Evolutionary conservation across 2,888 invertebrate genomes (phyloP).

Genomic region (Orthosia incerta): DNA sequence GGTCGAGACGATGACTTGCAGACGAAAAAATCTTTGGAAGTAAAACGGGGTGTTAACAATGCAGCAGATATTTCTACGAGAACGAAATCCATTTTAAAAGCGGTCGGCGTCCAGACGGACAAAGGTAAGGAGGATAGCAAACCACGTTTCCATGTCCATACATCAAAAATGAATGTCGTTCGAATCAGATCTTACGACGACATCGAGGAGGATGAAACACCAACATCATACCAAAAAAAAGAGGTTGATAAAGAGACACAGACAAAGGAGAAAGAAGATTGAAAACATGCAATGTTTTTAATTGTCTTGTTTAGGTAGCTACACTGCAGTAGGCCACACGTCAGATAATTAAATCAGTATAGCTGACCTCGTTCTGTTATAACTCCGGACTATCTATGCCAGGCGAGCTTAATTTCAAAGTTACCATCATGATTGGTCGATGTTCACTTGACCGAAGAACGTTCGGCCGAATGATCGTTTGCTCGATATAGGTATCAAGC

Average conservation of each 20-base stretch:
- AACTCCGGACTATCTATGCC: not conserved
- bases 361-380: not conserved
- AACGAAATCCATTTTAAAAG: slow-evolving; percentile 74
- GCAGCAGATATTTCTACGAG: too few species aligned
- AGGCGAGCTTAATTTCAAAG: not conserved
- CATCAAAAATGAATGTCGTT: slow-evolving; percentile 54
- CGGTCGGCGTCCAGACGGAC: slow-evolving; percentile 72
- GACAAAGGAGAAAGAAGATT: slow-evolving; percentile 77
- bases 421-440: not conserved
- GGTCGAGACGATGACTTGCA: not conserved
- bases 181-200: slow-evolving; percentile 14
- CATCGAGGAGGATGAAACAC: not conserved
- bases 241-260: slow-evolving; percentile 68
- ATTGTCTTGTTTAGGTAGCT: not conserved
- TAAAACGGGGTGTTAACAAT: slow-evolving; percentile 22
- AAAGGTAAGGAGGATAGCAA: slow-evolving; percentile 25
- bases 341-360: not conserved
- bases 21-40: slow-evolving; percentile 56
- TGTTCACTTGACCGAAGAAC: too few species aligned
- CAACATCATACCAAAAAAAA: not conserved
- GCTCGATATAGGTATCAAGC: too few species aligned
- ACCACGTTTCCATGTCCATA: slow-evolving; percentile 68
- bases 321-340: not conserved
- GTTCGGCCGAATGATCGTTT: too few species aligned
- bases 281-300: slow-evolving; percentile 13